These are phyloP conservation scores for Nymphalis io DNA, from an alignment of 1,140 invertebrate genomes.

Conservation along the genomic window DNA sequence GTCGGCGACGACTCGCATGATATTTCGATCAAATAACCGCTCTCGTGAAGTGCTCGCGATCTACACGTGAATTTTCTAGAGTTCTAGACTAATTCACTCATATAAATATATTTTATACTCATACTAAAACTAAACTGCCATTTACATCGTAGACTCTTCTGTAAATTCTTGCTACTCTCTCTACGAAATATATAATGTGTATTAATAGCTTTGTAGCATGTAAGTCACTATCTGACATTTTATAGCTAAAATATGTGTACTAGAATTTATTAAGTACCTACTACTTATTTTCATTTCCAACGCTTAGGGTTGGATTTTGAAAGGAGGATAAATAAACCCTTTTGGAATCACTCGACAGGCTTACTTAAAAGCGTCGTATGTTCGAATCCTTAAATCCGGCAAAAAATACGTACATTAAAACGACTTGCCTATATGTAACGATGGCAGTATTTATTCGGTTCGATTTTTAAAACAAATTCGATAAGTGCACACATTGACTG, in stretches of 20 bases:
- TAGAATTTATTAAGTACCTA: no score
- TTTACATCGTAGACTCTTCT: background rate
- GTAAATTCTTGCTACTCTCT: no score
- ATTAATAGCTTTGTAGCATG: no score
- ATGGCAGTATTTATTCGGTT: background rate
- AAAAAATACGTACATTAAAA: constrained; percentile 1
- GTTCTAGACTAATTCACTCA: constrained; percentile 18
- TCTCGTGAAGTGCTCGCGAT: constrained; percentile 27
- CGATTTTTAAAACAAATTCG: background rate
- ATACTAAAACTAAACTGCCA: background rate
- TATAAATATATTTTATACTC: background rate
- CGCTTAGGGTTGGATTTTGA: constrained; percentile 12
- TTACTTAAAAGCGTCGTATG: constrained; percentile 30
- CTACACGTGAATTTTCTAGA: constrained; percentile 22
- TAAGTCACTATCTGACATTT: no score
- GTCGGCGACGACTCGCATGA: constrained; percentile 30
- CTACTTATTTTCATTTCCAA: background rate
- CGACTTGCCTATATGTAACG: background rate
- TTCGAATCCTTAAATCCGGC: constrained; percentile 27
- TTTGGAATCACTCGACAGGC: constrained; percentile 27
- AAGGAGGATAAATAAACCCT: constrained; percentile 20
- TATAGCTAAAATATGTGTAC: no score
- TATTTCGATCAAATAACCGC: constrained; percentile 38
- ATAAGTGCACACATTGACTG: background rate
- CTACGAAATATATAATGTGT: no score